phyloP scores from a whole-genome alignment of 2,888 invertebrate species.

The Xiphydria camelus region DNA sequence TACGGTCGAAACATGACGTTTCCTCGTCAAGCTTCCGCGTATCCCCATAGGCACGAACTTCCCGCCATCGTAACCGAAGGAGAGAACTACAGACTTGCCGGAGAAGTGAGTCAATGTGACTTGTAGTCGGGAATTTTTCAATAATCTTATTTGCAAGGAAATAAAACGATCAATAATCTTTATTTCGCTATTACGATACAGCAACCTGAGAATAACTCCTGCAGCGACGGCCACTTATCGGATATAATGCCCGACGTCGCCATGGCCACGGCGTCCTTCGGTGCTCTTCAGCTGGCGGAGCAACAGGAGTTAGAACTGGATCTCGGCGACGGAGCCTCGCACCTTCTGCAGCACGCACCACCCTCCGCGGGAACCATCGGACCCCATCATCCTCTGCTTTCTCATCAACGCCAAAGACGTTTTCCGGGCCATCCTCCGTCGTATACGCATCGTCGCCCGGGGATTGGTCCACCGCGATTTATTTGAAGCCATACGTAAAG shows the following conservation, averaged over 20 bases:
- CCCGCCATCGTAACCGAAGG: slow-evolving; percentile 70
- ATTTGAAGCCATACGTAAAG: slow-evolving; percentile 35
- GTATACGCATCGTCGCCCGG: slow-evolving; percentile 51
- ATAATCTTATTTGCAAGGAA: too few relatives aligned
- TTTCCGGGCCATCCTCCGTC: slow-evolving; percentile 49
- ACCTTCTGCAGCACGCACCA: slow-evolving; percentile 58
- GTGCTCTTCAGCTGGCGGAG: slow-evolving; percentile 68
- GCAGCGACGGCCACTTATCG: slow-evolving; percentile 72
- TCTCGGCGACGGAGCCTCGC: slow-evolving; percentile 82
- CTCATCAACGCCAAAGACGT: slow-evolving; percentile 52
- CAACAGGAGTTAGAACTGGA: slow-evolving; percentile 75
- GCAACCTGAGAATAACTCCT: slow-evolving; percentile 63
- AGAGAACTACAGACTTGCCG: slow-evolving; percentile 58
- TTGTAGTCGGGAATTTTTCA: too few relatives aligned
- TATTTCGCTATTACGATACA: slow-evolving; percentile 28
- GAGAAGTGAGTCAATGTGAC: too few relatives aligned
- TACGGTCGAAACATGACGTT: slow-evolving; percentile 69
- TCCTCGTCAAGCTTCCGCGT: slow-evolving; percentile 61
- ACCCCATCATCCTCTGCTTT: slow-evolving; percentile 46
- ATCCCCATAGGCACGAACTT: slow-evolving; percentile 63
- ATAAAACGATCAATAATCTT: too few relatives aligned
- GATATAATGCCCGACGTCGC: slow-evolving; percentile 92
- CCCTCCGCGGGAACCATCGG: slow-evolving; percentile 43
- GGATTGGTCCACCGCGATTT: slow-evolving; percentile 52
- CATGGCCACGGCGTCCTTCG: slow-evolving; percentile 81